phyloP scores from a whole-genome alignment of 2,888 invertebrate genomes.

The Amiota mariae region DNA sequence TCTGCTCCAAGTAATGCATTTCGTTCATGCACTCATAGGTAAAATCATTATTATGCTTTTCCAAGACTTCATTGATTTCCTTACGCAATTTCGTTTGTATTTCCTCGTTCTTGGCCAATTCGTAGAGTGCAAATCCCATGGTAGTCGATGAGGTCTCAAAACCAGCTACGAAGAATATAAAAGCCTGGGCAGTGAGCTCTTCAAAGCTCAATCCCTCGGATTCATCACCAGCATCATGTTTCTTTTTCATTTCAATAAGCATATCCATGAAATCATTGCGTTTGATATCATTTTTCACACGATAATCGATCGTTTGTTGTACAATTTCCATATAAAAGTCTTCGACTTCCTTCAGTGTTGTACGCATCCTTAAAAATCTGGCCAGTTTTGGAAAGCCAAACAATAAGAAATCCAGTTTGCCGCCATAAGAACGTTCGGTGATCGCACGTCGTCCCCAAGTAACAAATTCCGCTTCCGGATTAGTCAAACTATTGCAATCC shows the following conservation, averaged over 20 bases:
- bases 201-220: constrained; percentile 63
- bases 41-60: constrained; percentile 45
- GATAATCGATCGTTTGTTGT: constrained; percentile 68
- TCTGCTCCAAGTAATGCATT: constrained; percentile 54
- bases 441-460: constrained; percentile 41
- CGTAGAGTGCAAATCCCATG: constrained; percentile 71
- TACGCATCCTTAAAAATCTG: neutral
- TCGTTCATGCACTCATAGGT: constrained; percentile 55
- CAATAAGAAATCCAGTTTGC: neutral
- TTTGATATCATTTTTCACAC: constrained; percentile 64
- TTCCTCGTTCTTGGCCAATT: constrained; percentile 52
- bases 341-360: neutral
- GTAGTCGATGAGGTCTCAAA: constrained; percentile 76
- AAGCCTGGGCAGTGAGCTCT: constrained; percentile 75
- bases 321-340: constrained; percentile 67
- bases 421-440: constrained; percentile 19
- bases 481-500: constrained; percentile 72
- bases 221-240: constrained; percentile 70
- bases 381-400: constrained; percentile 18
- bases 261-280: constrained; percentile 74
- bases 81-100: constrained; percentile 48
- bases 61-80: constrained; percentile 45
- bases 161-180: constrained; percentile 76
- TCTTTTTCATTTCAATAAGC: constrained; percentile 71
- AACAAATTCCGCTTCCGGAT: constrained; percentile 69